Evolutionary conservation across 2,797 vertebrate genomes (phyloP), one percentile per base, ranked within the genome.

Genomic region (Scleropages formosus): DNA sequence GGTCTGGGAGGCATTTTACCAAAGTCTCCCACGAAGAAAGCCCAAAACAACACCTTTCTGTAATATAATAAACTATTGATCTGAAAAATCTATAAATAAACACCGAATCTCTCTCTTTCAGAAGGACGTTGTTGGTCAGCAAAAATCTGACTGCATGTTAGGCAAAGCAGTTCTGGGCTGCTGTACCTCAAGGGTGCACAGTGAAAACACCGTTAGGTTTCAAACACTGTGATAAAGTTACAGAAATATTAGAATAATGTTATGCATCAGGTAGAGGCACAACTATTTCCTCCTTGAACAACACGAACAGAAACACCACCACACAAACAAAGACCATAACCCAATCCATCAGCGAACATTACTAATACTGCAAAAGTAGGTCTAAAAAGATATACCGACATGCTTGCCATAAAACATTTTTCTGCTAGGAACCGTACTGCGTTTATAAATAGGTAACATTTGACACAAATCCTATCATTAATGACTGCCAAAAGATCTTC

Each of bases 21-120:
- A n/a, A 78, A 84, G 81, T 80, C 77, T 77, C 75, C 49, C 75
- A 77, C 78, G 75, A 74, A 73, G 59, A 65, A 61, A 73, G 67
- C 76, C 77, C 75, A 75, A 80, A 81, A 77, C 6, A 39, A 2
- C 31, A 39, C 31, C 31, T 39, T 39, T 39, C 6, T n/a, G n/a
- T n/a, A n/a, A n/a, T n/a, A n/a, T n/a, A n/a, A n/a, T 71, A 7
- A 62, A 39, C 69, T 73, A 82, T 77, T 80, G 67, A 85, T 80
- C 74, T 72, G 72, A 75, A 78, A 78, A 79, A 79, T n/a, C 75
- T 67, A 81, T 82, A 78, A 81, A 71, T 80, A 80, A 8, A 31
- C 22, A 47, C 74, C 65, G 75, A 71, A 74, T 56, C 73, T 69
- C 72, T 47, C 62, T 67, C 24, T 73, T 75, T 56, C 69, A 69